A percentile compares a stretch with the other conserved stretches of the same genome.
Conservation (phyloP, 2,113 vertebrate genomes). For the Actinemys pallida region DNA sequence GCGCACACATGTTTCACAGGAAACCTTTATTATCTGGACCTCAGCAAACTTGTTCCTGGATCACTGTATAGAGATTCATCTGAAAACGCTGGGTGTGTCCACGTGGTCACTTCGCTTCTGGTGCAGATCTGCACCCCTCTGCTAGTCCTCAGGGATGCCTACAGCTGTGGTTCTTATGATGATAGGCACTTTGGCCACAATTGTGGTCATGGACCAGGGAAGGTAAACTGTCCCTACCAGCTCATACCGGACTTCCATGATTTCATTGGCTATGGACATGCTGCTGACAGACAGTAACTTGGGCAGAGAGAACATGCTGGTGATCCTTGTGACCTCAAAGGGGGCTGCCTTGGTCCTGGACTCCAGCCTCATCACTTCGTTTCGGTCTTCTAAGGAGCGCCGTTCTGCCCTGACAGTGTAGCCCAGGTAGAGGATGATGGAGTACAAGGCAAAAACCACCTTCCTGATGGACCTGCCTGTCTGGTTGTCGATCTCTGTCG, state of each 20-base stretch:
- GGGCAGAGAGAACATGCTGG: conserved; percentile 25
- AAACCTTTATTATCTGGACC: not conserved
- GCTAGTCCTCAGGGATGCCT: not conserved
- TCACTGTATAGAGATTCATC: not conserved
- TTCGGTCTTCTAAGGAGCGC: not conserved
- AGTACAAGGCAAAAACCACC: not conserved
- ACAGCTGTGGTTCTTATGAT: not conserved
- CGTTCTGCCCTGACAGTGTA: conserved; percentile 22
- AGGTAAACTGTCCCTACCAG: conserved; percentile 40
- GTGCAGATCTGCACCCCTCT: not conserved
- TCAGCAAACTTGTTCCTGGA: not conserved
- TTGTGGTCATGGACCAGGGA: conserved; percentile 36
- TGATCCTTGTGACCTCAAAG: conserved; percentile 27
- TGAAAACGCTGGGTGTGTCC: not conserved
- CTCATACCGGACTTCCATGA: conserved; percentile 59
- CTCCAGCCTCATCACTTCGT: conserved; percentile 35
- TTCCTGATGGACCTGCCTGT: conserved; percentile 37
- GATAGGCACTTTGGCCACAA: conserved; percentile 46
- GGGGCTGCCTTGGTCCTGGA: not conserved
- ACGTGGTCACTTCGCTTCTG: not conserved
- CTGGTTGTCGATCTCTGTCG: conserved; percentile 48
- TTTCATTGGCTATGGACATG: not conserved
- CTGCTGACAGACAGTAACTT: conserved; percentile 55
- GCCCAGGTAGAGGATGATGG: conserved; percentile 17
- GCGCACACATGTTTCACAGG: not conserved